phyloP scores from a whole-genome alignment of 2,888 invertebrate species.

The Clitarchus hookeri region DNA sequence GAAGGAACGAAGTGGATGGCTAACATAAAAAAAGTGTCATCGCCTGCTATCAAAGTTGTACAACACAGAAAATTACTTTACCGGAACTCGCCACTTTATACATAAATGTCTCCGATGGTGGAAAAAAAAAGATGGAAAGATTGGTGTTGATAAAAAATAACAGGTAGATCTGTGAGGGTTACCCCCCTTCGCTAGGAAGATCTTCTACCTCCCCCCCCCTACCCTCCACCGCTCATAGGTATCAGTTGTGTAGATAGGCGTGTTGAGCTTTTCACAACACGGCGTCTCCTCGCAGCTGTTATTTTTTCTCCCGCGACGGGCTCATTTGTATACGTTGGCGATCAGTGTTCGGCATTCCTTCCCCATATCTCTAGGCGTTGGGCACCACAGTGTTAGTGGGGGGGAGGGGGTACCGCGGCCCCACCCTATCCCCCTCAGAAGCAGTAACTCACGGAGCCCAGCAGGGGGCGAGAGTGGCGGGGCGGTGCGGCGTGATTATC shows the following conservation, averaged over 20 bases:
- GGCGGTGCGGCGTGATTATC: neutral
- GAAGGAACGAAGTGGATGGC: neutral
- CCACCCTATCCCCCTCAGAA: no score
- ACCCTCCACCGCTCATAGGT: neutral
- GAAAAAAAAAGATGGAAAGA: neutral
- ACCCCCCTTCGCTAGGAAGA: neutral
- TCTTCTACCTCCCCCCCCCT: neutral
- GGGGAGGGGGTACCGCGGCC: neutral
- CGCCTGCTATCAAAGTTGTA: neutral
- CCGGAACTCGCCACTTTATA: slow-evolving; percentile 7
- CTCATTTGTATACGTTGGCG: neutral
- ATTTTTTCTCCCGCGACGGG: neutral
- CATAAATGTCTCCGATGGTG: neutral
- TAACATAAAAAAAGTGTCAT: neutral
- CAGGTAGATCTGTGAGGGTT: neutral
- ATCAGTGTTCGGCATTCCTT: neutral
- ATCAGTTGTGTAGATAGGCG: neutral
- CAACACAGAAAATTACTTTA: slow-evolving; percentile 2
- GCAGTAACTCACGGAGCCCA: neutral
- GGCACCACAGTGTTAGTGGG: no score
- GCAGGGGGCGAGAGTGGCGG: neutral
- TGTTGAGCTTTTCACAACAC: neutral
- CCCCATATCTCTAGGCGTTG: neutral
- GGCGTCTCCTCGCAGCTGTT: neutral
- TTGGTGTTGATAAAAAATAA: neutral